Evolutionary conservation across 2,113 vertebrate genomes (phyloP).

Genomic region (Rynchops niger): DNA sequence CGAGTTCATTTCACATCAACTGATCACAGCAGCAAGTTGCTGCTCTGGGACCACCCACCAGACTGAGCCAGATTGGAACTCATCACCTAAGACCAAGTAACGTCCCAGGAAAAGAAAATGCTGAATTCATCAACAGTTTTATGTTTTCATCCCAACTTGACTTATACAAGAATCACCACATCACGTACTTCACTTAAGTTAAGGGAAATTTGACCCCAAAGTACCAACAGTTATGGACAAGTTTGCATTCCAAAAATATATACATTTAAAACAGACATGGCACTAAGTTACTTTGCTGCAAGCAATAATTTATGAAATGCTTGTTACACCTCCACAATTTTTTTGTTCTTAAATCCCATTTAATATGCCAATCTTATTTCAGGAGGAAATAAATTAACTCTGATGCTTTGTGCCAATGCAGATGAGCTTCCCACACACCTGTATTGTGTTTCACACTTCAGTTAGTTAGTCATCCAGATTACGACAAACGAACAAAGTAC

Average conservation of each 20-base stretch:
- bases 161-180: neutral
- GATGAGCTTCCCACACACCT: slow-evolving; percentile 68
- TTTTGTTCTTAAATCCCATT: slow-evolving; percentile 58
- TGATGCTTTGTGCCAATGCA: slow-evolving; percentile 63
- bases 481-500: neutral
- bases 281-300: neutral
- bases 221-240: neutral
- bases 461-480: slow-evolving; percentile 30
- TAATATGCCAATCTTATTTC: slow-evolving; percentile 57
- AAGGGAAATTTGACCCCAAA: neutral
- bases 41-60: neutral
- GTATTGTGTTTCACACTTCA: slow-evolving; percentile 30
- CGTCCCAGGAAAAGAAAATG: neutral
- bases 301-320: slow-evolving; percentile 43
- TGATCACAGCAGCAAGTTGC: neutral
- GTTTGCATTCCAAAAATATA: slow-evolving; percentile 1
- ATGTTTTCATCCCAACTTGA: neutral
- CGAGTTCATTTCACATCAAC: neutral
- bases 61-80: neutral
- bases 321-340: slow-evolving; percentile 53
- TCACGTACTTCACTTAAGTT: neutral
- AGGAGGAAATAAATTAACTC: slow-evolving; percentile 64
- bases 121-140: neutral
- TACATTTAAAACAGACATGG: neutral
- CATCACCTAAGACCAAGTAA: neutral